Evolutionary conservation across 2,888 invertebrate species (phyloP), one percentile per base, ranked within the genome.

Genomic region (Drosophila neonasuta): DNA sequence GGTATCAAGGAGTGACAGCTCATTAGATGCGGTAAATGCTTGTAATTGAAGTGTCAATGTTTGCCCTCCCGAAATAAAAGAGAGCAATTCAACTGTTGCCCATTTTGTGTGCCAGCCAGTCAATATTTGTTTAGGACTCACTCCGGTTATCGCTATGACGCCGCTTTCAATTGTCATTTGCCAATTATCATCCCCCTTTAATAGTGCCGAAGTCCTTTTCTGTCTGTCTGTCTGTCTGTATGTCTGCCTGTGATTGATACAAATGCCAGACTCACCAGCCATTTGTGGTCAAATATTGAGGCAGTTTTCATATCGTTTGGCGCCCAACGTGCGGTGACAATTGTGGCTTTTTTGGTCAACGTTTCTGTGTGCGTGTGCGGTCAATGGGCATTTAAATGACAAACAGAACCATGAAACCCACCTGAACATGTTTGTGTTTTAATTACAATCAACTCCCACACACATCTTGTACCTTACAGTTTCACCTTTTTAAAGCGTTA

Each of bases 391-490:
- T 77, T 84, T 87, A 78, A 86, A 79, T 82, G 84, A 74, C 80
- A 84, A 77, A 77, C 82, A 79, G 36, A 36, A 36, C 52, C 49
- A 63, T 24, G 67, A 67, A 24, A 29, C 49, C 52, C 76, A 80
- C 79, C 80, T 75, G 85, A 44, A 20, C 68, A 73, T 80, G 74
- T 82, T 82, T 79, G 74, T 68, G 77, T 83, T 87, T 85, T 83
- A 85, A 87, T 85, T 85, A 85, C 83, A 87, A 75, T 75, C 67
- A 76, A 71, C 68, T 63, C 6, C 24, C 24, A 6, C 24, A 24
- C 24, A 24, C 24, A 24, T 24, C 6, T 24, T 24, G 24, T 24
- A 24, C 24, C 9, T 11, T 7, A 30, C 7, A 11, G 6, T 24
- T 24, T 24, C 24, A 34, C 45, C 55, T 45, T 74, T 80, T 85